These are phyloP conservation scores for Lepidostoma basale DNA, from an alignment of 1,140 invertebrate species.

Conservation along the genomic window DNA sequence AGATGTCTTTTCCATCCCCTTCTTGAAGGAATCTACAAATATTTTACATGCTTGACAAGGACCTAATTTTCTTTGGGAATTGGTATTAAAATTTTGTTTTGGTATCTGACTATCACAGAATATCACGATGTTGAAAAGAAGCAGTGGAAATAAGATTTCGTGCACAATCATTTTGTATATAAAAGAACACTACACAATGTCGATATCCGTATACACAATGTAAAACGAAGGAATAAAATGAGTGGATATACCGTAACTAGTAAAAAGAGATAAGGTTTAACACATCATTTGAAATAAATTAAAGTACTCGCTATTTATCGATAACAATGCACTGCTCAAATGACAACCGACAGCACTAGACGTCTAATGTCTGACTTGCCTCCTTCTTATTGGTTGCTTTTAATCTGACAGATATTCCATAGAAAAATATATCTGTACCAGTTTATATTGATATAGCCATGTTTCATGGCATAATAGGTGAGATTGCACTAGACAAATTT, in stretches of 20 bases:
- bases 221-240: too few species aligned
- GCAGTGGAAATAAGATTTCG: background rate
- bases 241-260: too few species aligned
- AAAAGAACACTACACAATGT: background rate
- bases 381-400: background rate
- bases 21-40: conserved; percentile 81
- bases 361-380: background rate
- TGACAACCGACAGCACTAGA: too few species aligned
- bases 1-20: conserved; percentile 84
- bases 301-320: too few species aligned
- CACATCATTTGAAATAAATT: too few species aligned
- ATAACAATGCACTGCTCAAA: too few species aligned
- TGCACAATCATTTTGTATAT: conserved; percentile 5
- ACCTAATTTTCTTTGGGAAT: conserved; percentile 28
- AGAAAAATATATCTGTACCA: too few species aligned
- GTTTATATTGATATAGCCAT: too few species aligned
- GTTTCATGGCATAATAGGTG: too few species aligned
- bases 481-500: too few species aligned
- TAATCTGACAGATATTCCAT: conserved; percentile 6
- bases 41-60: conserved; percentile 82
- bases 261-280: too few species aligned
- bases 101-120: conserved; percentile 20
- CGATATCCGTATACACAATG: too few species aligned
- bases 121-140: conserved; percentile 3
- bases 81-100: conserved; percentile 31